These are phyloP conservation scores for Hetaerina titia DNA, from an alignment of 2,888 invertebrate genomes.

Conservation along the genomic window DNA sequence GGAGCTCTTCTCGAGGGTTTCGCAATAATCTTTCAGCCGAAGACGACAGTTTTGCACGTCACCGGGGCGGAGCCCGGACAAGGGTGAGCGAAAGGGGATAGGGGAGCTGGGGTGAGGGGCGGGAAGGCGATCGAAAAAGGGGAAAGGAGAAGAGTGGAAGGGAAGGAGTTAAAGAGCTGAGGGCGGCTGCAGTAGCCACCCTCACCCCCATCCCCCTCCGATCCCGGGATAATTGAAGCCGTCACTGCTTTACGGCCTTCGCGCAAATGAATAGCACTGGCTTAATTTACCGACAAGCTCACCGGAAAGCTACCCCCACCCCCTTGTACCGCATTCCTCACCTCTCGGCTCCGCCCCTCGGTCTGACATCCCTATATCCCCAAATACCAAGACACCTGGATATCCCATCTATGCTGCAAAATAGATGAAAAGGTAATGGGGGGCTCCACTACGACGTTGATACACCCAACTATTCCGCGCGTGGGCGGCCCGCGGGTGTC, in stretches of 20 bases:
- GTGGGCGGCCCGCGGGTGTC: too few relatives aligned
- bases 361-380: neutral
- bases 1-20: too few relatives aligned
- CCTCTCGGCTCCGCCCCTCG: neutral
- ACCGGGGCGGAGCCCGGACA: too few relatives aligned
- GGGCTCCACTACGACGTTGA: too few relatives aligned
- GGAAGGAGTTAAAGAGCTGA: neutral
- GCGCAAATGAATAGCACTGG: slow-evolving; percentile 54
- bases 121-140: neutral
- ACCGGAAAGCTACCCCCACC: neutral
- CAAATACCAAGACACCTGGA: too few relatives aligned
- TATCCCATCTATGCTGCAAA: too few relatives aligned
- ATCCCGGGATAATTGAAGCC: slow-evolving; percentile 56
- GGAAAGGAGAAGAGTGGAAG: too few relatives aligned
- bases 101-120: neutral
- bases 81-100: neutral
- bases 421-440: too few relatives aligned
- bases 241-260: slow-evolving; percentile 39
- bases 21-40: too few relatives aligned
- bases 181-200: too few relatives aligned
- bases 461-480: too few relatives aligned
- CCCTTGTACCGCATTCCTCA: neutral
- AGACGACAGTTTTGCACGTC: too few relatives aligned
- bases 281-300: slow-evolving; percentile 49
- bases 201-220: neutral